Evolutionary conservation across 2,888 invertebrate species (phyloP).

Genomic region (Sarcophaga rosellei): DNA sequence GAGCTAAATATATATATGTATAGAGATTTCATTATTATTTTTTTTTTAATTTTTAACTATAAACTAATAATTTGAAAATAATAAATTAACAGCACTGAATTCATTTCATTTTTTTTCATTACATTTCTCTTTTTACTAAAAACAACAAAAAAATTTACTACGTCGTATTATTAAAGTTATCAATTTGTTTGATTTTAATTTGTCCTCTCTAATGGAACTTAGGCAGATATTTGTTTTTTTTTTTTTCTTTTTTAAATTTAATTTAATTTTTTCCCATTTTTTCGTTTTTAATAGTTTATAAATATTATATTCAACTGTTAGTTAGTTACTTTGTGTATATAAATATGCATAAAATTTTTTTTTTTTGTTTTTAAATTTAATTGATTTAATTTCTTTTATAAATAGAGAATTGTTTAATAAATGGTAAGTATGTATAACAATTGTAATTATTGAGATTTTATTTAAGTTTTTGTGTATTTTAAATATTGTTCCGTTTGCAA

Average conservation of each 20-base stretch:
- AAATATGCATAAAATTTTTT: conserved; percentile 39
- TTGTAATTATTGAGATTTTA: conserved; percentile 49
- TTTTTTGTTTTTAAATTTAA: conserved; percentile 51
- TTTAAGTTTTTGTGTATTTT: conserved; percentile 51
- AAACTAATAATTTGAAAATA: conserved; percentile 53
- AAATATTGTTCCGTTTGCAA: conserved; percentile 67
- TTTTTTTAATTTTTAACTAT: conserved; percentile 51
- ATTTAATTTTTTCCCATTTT: conserved; percentile 1
- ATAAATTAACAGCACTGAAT: conserved; percentile 58
- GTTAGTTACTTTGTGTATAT: conserved; percentile 66
- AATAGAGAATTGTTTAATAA: conserved; percentile 49
- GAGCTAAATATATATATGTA: conserved; percentile 58
- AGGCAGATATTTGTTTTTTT: conserved; percentile 42
- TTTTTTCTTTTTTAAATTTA: not conserved
- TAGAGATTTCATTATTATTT: conserved; percentile 42
- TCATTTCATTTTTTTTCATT: conserved; percentile 16
- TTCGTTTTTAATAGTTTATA: conserved; percentile 55
- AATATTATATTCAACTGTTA: conserved; percentile 73
- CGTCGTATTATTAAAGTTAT: conserved; percentile 14
- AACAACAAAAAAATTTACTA: conserved; percentile 57
- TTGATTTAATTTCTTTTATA: conserved; percentile 40
- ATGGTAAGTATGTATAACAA: conserved; percentile 48
- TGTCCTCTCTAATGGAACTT: conserved; percentile 24
- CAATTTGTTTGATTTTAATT: conserved; percentile 22
- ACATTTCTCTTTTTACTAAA: conserved; percentile 36